These are phyloP conservation scores for Paramuricea clavata DNA, from an alignment of 92 coral and sea anemone species.

Conservation along the genomic window DNA sequence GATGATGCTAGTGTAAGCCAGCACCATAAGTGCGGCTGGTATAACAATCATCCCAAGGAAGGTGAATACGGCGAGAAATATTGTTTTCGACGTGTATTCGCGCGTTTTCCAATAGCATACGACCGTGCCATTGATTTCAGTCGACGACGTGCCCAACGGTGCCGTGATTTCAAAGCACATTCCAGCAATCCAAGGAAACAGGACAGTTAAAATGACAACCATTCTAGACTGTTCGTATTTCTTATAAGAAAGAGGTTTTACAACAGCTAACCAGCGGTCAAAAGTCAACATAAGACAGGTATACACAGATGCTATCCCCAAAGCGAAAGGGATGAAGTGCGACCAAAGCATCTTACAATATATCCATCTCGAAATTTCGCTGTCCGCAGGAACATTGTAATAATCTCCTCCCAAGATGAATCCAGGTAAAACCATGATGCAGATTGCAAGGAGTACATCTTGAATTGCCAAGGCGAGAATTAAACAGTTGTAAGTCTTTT, in stretches of 20 bases:
- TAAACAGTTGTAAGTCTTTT: conserved; percentile 27
- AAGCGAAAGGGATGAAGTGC: conserved; percentile 4
- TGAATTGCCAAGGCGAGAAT: conserved; percentile 29
- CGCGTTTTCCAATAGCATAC: conserved; percentile 14
- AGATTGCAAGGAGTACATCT: conserved; percentile 9
- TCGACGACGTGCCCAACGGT: neutral
- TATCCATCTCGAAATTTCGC: neutral
- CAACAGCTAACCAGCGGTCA: conserved; percentile 39
- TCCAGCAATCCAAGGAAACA: conserved; percentile 12
- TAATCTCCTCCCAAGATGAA: neutral
- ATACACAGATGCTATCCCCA: conserved; percentile 31
- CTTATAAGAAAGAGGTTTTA: neutral
- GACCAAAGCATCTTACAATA: conserved; percentile 35
- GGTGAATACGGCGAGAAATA: neutral
- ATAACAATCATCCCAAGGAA: conserved; percentile 33
- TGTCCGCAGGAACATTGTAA: neutral
- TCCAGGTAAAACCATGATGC: neutral
- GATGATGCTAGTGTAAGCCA: conserved; percentile 68
- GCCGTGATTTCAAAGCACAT: neutral
- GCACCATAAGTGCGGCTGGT: conserved; percentile 76
- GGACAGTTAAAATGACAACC: conserved; percentile 5
- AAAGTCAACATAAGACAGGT: conserved; percentile 23
- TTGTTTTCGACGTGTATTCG: neutral
- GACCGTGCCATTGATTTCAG: neutral
- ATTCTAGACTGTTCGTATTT: neutral